A percentile compares a stretch with the other conserved stretches of the same genome.
Conservation (phyloP, 2,113 vertebrate species). For the Lophochroa leadbeateri region DNA sequence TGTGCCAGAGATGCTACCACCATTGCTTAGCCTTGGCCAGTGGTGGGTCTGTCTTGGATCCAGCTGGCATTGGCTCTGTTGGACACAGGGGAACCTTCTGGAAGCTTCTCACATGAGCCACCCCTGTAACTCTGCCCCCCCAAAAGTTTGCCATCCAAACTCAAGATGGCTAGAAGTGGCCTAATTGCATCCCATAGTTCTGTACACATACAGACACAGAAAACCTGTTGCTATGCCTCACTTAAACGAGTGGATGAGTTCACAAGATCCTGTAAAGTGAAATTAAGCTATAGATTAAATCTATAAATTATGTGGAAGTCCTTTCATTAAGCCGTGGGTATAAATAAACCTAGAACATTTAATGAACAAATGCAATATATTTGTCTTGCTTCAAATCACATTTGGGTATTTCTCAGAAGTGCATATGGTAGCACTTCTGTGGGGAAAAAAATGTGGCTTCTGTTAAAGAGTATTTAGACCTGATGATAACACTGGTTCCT, state of each 20-base stretch:
- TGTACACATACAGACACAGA: neutral
- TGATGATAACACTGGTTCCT: neutral
- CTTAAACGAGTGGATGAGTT: neutral
- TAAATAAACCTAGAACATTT: neutral
- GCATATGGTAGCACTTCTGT: neutral
- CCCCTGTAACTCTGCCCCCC: neutral
- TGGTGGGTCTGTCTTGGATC: accelerated
- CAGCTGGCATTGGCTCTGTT: neutral
- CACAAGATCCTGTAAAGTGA: neutral
- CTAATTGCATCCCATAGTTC: neutral
- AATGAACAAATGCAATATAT: neutral
- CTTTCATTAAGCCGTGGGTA: neutral
- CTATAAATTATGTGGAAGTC: neutral
- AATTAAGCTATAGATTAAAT: neutral
- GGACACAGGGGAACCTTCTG: neutral
- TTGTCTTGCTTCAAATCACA: neutral
- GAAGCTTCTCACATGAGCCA: neutral
- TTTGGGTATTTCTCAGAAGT: neutral
- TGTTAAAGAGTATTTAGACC: neutral
- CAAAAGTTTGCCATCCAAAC: neutral
- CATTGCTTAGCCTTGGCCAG: accelerated
- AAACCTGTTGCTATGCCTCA: neutral
- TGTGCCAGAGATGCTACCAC: neutral
- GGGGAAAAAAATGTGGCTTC: neutral
- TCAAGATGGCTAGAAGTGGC: neutral